These are phyloP conservation scores for Flexamia atlantica DNA, from an alignment of 2,888 invertebrate species.

Conservation along the genomic window DNA sequence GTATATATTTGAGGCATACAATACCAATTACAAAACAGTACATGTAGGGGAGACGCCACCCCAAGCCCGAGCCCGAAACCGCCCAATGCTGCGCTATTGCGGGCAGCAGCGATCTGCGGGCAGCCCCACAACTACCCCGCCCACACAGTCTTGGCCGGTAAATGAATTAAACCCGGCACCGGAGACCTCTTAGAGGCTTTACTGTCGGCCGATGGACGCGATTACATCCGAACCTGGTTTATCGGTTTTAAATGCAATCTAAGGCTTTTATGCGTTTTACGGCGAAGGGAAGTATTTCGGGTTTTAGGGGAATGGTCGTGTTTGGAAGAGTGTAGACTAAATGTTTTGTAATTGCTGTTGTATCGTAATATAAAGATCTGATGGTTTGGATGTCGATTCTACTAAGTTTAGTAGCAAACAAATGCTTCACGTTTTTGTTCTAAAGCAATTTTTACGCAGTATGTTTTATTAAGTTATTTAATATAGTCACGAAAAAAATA, in stretches of 20 bases:
- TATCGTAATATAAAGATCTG: too few species aligned
- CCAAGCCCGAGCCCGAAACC: slow-evolving; percentile 7
- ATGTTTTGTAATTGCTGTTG: too few species aligned
- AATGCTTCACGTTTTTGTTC: too few species aligned
- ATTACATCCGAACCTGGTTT: slow-evolving; percentile 4
- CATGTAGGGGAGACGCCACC: not conserved
- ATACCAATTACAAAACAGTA: not conserved
- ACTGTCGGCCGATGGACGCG: not conserved
- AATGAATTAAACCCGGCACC: slow-evolving; percentile 60
- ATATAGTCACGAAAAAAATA: too few species aligned
- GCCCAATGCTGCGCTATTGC: not conserved
- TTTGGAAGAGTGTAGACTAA: not conserved
- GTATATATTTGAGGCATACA: too few species aligned
- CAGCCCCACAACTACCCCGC: slow-evolving; percentile 20
- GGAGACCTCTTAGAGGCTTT: slow-evolving; percentile 53
- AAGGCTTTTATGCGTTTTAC: not conserved
- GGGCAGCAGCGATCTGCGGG: slow-evolving; percentile 5
- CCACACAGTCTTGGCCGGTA: slow-evolving; percentile 43
- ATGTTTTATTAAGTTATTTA: too few species aligned
- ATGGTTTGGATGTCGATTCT: too few species aligned
- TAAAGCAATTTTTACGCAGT: too few species aligned
- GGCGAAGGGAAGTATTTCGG: too few species aligned
- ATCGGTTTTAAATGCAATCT: not conserved
- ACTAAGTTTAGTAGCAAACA: too few species aligned
- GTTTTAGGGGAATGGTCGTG: too few species aligned